These are phyloP conservation scores for Hucho hucho DNA, from an alignment of 2,113 vertebrate species.

Conservation along the genomic window DNA sequence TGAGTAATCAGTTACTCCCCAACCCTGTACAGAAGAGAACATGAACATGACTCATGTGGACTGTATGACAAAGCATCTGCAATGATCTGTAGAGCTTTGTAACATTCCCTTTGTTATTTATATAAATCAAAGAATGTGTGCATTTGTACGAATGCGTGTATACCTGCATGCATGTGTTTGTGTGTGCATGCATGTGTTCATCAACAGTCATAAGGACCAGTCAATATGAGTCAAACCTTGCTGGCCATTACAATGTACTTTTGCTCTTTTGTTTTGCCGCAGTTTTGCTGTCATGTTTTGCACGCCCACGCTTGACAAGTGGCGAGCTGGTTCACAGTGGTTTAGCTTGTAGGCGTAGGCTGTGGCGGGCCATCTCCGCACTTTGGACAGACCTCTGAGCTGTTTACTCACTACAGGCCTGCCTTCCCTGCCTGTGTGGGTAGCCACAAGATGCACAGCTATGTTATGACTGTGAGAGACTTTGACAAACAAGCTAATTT, in stretches of 20 bases:
- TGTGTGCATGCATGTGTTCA: neutral
- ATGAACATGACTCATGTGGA: too few relatives aligned
- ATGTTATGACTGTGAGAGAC: neutral
- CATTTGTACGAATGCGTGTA: neutral
- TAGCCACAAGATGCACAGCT: conserved; percentile 46
- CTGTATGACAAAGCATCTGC: too few relatives aligned
- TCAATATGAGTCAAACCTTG: neutral
- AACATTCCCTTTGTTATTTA: too few relatives aligned
- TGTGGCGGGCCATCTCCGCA: conserved; percentile 36
- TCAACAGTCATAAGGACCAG: neutral
- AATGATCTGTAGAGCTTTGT: too few relatives aligned
- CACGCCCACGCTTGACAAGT: neutral
- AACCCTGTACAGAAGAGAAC: too few relatives aligned
- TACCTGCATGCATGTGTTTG: neutral
- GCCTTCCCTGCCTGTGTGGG: neutral
- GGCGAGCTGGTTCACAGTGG: conserved; percentile 24
- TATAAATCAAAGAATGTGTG: too few relatives aligned
- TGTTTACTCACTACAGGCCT: conserved; percentile 30
- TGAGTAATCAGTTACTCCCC: too few relatives aligned
- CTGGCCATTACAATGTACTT: neutral
- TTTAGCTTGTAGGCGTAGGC: conserved; percentile 5
- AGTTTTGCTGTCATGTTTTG: neutral
- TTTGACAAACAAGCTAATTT: conserved; percentile 14
- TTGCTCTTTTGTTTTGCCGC: neutral
- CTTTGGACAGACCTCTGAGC: conserved; percentile 22